A percentile compares a stretch with the other conserved stretches of the same genome.
phyloP scores from a whole-genome alignment of 2,113 vertebrate species.

The Petaurus breviceps region DNA sequence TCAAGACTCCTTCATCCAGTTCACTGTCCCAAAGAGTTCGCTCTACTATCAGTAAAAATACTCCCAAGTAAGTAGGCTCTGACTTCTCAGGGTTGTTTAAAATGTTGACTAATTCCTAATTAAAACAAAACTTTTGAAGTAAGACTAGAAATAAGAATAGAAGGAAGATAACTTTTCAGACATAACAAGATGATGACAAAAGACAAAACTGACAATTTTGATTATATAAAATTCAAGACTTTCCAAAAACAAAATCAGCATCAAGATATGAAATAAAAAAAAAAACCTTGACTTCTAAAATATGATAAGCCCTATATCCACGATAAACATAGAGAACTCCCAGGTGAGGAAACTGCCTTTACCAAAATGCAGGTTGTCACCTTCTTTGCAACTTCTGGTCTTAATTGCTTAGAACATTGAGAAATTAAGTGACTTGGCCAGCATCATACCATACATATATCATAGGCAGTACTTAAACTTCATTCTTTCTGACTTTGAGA shows the following conservation, averaged over 20 bases:
- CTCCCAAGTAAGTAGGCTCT: conserved; percentile 88
- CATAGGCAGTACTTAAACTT: neutral
- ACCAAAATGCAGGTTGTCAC: neutral
- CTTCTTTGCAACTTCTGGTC: neutral
- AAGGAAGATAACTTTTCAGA: neutral
- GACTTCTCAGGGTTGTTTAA: neutral
- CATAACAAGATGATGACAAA: neutral
- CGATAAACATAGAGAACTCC: neutral
- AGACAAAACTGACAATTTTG: neutral
- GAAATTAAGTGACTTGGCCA: neutral
- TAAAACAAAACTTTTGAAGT: neutral
- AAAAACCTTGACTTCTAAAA: neutral
- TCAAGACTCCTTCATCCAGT: conserved; percentile 94
- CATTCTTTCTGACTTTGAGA: neutral
- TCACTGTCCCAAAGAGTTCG: conserved; percentile 93
- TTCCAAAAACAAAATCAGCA: neutral
- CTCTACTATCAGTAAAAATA: conserved; percentile 90
- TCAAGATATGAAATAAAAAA: neutral
- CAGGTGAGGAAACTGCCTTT: neutral
- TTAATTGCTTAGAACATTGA: neutral
- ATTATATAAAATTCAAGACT: neutral
- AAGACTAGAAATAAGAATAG: neutral
- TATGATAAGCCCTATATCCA: neutral
- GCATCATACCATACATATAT: neutral
- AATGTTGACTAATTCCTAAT: neutral